Evolutionary conservation across 2,888 invertebrate species (phyloP), one percentile per base, ranked within the genome.

Genomic region (Cyrtodaria siliqua): DNA sequence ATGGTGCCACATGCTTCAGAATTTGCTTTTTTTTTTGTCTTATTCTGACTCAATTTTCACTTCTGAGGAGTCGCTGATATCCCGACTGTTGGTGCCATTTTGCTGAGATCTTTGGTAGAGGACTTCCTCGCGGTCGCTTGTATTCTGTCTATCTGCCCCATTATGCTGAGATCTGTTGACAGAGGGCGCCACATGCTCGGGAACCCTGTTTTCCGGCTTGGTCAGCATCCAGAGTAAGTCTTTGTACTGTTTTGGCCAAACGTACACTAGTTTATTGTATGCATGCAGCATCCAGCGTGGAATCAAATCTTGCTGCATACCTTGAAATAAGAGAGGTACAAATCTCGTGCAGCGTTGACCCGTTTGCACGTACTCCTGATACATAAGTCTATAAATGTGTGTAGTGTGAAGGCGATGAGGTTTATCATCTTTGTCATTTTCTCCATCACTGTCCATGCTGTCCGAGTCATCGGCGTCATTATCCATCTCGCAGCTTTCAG

Each of bases 151-250:
- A 16, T 53, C 53, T 27, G 29, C 14, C 2, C 26, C 56, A 2
- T 56, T 61, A 9, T 42, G 27, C 18, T 57, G 3, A 27, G 57
- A 40, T 12, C 63, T 18, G 49, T 33, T 62, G 20, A 56, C 40
- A 1, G 66, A 52, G 3, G 60, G 64, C n/a, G 68, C 59, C 16
- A 76, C 29, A 24, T 64, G 68, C 20, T 78, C 73, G 2, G 77
- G 77, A 14, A 82, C 84, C 14, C 86, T 69, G 26, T 87, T 84
- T 49, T 87, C 85, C 0, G 89, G 90, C 63, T 88, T 86, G 14
- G 87, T 87, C 33, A 91, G 78, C 81, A 86, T 85, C 88, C 88
- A 89, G n/a, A 89, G 63, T 40, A 91, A 79, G 61, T 91, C 88
- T 60, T 87, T 84, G 68, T 87, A 90, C 70, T 91, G 86, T 0